Base-by-base conservation (phyloP, 1,140 invertebrate genomes). In the Atta colombica region DNA sequence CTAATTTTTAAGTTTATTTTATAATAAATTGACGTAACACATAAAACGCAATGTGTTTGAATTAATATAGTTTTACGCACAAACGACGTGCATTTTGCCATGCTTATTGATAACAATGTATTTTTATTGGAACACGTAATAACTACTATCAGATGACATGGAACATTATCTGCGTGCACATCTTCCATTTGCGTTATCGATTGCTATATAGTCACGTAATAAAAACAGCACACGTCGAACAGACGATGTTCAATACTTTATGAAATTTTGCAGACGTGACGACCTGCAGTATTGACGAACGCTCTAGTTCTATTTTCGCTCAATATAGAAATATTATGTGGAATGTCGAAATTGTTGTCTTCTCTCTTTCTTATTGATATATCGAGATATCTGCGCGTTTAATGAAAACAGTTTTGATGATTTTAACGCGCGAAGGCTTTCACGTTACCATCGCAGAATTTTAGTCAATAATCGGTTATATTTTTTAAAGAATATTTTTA, bases 231-330 rank as follows among this genome's bases (percentile, higher is more conserved):
- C 51, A 21, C 60, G 60, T 18, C 14, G 31, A 39, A 58, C 53
- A 85, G 74, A 78, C 72, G 31, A 14, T 66, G n/a, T 35, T 85
- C 21, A 85, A 85, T 85, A 77, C 74, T 85, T 85, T 55, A 85
- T 85, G 60, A 85, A 85, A 85, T 85, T 85, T 85, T n/a, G 31
- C 72, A 65, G 82, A 85, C 61, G 45, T 63, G 28, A 85, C 45
- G 72, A 77, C 60, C 31, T 14, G 60, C 60, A 39, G 31, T 85
- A 85, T 78, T 69, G 61, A 68, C 25, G 72, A 31, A 45, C 21
- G 61, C 18, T 85, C 74, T 68, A 66, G 45, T 85, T 85, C 31
- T 85, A 66, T 77, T 85, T 78, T 55, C 39, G 18, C 25, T 45
- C 0, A 14, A 0, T 60, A 74, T 81, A 45, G 78, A 81, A 58